Conservation (phyloP, 2,113 vertebrate genomes). For the Callopanchax toddi region DNA sequence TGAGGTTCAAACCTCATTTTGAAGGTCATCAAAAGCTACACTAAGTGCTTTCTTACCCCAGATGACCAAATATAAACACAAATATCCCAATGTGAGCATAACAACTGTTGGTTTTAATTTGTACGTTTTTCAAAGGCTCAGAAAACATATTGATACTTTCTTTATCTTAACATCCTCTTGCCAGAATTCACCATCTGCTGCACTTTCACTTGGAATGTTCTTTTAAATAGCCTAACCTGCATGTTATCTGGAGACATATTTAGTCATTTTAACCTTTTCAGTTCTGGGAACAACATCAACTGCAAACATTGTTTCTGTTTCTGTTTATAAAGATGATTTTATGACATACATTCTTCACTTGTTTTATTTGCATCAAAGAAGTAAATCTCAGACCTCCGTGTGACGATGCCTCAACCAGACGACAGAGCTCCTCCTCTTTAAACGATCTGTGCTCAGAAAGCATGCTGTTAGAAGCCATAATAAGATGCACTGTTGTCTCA, state of each 20-base stretch:
- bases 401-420: slow-evolving; percentile 25
- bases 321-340: slow-evolving; percentile 30
- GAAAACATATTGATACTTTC: slow-evolving; percentile 5
- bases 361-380: slow-evolving; percentile 18
- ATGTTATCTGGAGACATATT: slow-evolving; percentile 61
- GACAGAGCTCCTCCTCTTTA: slow-evolving; percentile 11
- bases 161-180: slow-evolving; percentile 21
- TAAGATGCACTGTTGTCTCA: slow-evolving; percentile 55
- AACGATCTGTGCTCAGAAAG: slow-evolving; percentile 62
- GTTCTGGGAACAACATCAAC: slow-evolving; percentile 40
- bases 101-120: background rate
- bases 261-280: slow-evolving; percentile 33
- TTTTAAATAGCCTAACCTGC: slow-evolving; percentile 43
- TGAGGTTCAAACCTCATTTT: slow-evolving; percentile 19
- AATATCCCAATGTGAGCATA: slow-evolving; percentile 1
- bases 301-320: slow-evolving; percentile 39
- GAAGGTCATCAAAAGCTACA: slow-evolving; percentile 32
- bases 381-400: slow-evolving; percentile 17
- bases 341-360: slow-evolving; percentile 31
- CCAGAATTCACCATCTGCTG: slow-evolving; percentile 22
- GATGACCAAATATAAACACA: slow-evolving; percentile 21
- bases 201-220: slow-evolving; percentile 65
- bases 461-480: slow-evolving; percentile 69
- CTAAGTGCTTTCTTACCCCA: slow-evolving; percentile 67
- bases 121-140: background rate